Evolutionary conservation across 2,113 vertebrate genomes (phyloP).

Genomic region (Empidonax alnorum): DNA sequence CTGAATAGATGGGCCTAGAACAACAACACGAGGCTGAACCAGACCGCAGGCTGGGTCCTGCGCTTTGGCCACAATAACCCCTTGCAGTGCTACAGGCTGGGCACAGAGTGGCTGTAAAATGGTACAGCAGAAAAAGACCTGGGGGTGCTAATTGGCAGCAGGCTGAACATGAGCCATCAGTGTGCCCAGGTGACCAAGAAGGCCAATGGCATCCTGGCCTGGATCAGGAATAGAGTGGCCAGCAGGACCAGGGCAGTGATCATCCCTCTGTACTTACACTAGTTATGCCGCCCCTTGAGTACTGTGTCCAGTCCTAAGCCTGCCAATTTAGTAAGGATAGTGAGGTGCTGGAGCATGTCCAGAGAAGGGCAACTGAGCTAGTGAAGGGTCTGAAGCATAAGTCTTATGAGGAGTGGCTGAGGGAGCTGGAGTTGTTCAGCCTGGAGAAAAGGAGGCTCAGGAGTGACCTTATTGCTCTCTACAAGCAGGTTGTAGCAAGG

Average conservation of each 20-base stretch:
- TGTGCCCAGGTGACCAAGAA: background rate
- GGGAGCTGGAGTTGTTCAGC: background rate
- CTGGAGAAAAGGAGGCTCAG: background rate
- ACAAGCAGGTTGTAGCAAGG: background rate
- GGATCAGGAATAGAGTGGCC: background rate
- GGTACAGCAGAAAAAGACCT: background rate
- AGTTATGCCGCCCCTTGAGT: rapidly evolving
- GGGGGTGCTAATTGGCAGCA: rapidly evolving
- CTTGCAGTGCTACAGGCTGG: background rate
- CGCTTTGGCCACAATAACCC: background rate
- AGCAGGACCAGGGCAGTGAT: background rate
- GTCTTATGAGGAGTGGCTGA: background rate
- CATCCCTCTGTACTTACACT: rapidly evolving
- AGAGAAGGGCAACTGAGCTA: background rate
- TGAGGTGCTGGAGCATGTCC: background rate
- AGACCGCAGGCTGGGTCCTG: background rate
- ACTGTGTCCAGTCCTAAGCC: background rate
- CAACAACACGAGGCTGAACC: background rate
- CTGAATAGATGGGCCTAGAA: background rate
- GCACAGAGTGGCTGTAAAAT: background rate
- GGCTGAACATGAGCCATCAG: background rate
- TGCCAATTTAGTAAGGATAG: background rate
- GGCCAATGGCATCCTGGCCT: background rate
- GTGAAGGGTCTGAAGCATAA: background rate
- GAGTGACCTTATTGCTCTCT: background rate